phyloP scores from a whole-genome alignment of 2,113 vertebrate genomes.

The Pogonocichla stellata region DNA sequence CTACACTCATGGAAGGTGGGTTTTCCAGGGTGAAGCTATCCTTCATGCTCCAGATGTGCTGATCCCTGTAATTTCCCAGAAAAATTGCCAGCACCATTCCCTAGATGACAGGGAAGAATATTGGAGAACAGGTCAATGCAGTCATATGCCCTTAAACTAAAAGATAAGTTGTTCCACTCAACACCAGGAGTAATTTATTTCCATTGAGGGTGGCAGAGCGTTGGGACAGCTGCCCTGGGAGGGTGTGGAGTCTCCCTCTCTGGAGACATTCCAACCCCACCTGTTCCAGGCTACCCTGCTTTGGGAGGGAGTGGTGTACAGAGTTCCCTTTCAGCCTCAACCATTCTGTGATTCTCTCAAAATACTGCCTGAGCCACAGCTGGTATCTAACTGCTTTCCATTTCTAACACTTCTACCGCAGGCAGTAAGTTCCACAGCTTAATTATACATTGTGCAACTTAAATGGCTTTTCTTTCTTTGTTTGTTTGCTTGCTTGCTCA shows the following conservation, averaged over 20 bases:
- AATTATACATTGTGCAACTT: background rate
- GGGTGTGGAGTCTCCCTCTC: background rate
- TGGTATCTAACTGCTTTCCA: background rate
- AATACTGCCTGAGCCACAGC: background rate
- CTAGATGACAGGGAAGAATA: background rate
- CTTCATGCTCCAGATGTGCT: background rate
- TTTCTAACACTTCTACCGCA: background rate
- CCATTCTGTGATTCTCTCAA: background rate
- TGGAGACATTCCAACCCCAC: background rate
- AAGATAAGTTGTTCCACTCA: too few species aligned
- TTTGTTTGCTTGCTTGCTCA: background rate
- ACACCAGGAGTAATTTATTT: background rate
- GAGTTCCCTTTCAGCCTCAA: background rate
- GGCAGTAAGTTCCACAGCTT: background rate
- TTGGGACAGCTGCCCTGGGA: background rate
- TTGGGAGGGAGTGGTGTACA: too few species aligned
- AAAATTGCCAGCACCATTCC: background rate
- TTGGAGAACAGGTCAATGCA: background rate
- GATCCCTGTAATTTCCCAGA: background rate
- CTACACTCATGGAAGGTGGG: rapidly evolving
- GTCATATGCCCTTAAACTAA: background rate
- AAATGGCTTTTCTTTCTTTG: background rate
- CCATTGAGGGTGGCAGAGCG: background rate
- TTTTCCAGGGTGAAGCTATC: background rate
- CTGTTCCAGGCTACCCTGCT: background rate